Base-by-base conservation (phyloP, 2,888 invertebrate species). In the Cataglyphis altisquamis region DNA sequence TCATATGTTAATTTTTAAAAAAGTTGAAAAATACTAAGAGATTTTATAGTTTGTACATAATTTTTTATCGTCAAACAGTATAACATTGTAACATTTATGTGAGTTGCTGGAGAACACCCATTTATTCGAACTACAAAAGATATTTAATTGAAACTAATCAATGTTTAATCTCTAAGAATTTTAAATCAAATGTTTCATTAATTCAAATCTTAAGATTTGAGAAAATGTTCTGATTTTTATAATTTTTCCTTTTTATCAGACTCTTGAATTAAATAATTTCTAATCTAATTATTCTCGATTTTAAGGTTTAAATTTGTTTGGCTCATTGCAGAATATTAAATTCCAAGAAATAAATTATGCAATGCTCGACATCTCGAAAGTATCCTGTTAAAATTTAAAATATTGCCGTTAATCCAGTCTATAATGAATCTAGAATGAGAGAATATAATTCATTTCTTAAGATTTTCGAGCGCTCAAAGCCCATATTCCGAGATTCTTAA, bases 401-500 rank as follows among this genome's bases (percentile, higher is more conserved):
- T 25, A 45, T 10, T 25, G 21, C 12, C 25, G 25, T 6, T 60
- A 39, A 72, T 39, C 29, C n/a, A 32, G 21, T 70, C 39, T 60
- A 52, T 52, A 6, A 25, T 15, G 6, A 60, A 60, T 62, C 15
- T n/a, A 10, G 15, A 63, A 45, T 3, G 21, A 45, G 15, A 63
- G 45, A 1, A 15, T 8, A 1, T 4, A 41, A n/a, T 29, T n/a
- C 8, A 15, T 52, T 62, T 21, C 25, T 9, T 67, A 9, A 66
- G 57, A 62, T 74, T 63, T 15, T 57, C 15, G 8, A 21, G 10
- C 6, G 15, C 9, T 48, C 48, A 32, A 18, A 29, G 29, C 29
- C n/a, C 55, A 9, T 62, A 70, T 80, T 60, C 70, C 45, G 45
- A 80, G 78, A 80, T 80, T 80, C 70, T 80, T 48, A 70, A 60